phyloP scores from a whole-genome alignment of 2,797 vertebrate species.

The Lithobates sylvaticus region DNA sequence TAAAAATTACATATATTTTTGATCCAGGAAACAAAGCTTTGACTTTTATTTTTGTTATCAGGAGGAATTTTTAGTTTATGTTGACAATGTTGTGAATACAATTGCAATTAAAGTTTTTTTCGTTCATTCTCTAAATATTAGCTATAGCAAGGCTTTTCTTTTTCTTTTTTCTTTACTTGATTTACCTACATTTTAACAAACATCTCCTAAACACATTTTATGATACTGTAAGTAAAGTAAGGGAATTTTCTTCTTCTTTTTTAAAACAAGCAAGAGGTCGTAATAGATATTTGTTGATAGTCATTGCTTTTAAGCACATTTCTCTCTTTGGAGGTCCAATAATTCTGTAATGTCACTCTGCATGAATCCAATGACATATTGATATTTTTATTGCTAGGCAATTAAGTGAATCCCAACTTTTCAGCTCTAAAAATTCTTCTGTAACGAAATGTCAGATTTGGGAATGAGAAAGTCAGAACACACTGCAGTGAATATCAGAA shows the following conservation, averaged over 20 bases:
- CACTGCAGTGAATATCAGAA: constrained; percentile 30
- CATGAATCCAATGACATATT: constrained; percentile 48
- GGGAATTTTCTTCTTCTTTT: constrained; percentile 3
- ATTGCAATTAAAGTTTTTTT: neutral
- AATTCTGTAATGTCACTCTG: constrained; percentile 55
- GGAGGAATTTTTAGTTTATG: neutral
- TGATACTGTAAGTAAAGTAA: constrained; percentile 3
- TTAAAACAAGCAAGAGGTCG: constrained; percentile 5
- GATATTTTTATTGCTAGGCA: constrained; percentile 52
- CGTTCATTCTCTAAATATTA: neutral
- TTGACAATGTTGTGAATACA: neutral
- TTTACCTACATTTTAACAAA: constrained; percentile 1
- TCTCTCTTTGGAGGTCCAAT: constrained; percentile 45
- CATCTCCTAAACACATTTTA: constrained; percentile 10
- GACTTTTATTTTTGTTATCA: neutral
- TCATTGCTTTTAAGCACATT: constrained; percentile 39
- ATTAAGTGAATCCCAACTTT: constrained; percentile 52
- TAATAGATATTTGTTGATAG: constrained; percentile 35
- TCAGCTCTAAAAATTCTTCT: constrained; percentile 41
- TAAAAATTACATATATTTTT: neutral
- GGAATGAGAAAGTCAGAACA: constrained; percentile 23
- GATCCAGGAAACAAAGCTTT: neutral
- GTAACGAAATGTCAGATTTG: constrained; percentile 38
- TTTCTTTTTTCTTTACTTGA: neutral
- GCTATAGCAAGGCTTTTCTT: neutral